Base-by-base conservation (phyloP, 37 sponge, comb jelly and placozoan species). In the Tethya wilhelma region DNA sequence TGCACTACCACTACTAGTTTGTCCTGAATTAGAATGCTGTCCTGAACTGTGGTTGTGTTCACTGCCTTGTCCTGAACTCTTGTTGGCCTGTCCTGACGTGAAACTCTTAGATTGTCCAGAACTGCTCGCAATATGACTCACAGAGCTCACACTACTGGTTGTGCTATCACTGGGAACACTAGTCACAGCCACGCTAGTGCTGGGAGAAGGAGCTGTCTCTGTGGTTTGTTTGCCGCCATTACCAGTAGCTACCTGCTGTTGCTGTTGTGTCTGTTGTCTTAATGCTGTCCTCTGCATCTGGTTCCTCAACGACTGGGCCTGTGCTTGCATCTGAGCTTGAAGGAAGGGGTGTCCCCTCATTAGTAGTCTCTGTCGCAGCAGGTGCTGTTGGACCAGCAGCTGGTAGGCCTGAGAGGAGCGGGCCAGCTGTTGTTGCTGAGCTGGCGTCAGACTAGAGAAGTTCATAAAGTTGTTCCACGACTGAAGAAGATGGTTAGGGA, bases 401-500 rank as follows among this genome's bases (percentile, higher is more conserved):
- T 67, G 79, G 28, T 82, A 74, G 64, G 62, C 33, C 36, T 65
- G 67, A 25, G 38, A 33, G 44, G n/a, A 64, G 41, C 82, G 43
- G 41, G 74, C 45, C 14, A 73, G 64, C 58, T 83, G 84, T 26
- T 81, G 82, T 22, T 44, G 49, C 30, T 64, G 76, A 5, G 67
- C 56, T 14, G 84, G 67, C 7, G 56, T 58, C 44, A 71, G 72
- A 1, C 49, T 32, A 41, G 55, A 32, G 59, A 81, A 53, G 44
- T 75, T 74, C 32, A 44, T 49, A 37, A 64, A 56, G 58, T 83
- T 66, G 67, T 12, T 55, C 84, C 84, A 83, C 29, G 40, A 28
- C 67, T 83, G 84, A 4, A 83, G 57, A 9, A 83, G 66, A 12
- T 83, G 75, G 44, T 83, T 74, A 67, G 62, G 62, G 12, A 58